These are phyloP conservation scores for Antechinus stuartii DNA, from an alignment of 2,113 vertebrate genomes.

Conservation along the genomic window DNA sequence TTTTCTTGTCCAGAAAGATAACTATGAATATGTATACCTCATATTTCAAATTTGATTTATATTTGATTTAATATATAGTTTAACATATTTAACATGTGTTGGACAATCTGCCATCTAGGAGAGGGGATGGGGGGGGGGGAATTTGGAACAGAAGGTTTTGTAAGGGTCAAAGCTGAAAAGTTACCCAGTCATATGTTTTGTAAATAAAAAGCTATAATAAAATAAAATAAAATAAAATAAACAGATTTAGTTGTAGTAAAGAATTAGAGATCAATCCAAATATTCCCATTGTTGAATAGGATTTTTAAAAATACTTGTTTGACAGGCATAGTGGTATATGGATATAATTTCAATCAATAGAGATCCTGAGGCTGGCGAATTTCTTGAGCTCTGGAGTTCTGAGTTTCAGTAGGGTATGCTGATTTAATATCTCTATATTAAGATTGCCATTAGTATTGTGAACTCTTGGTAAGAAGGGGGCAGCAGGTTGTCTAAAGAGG, in stretches of 20 bases:
- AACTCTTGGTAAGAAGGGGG: neutral
- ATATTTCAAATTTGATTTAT: too few species aligned
- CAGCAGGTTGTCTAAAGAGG: neutral
- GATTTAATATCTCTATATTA: neutral
- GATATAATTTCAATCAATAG: neutral
- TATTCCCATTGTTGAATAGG: slow-evolving; percentile 25
- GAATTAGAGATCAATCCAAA: slow-evolving; percentile 26
- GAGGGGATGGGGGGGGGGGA: too few species aligned
- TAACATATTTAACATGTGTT: too few species aligned
- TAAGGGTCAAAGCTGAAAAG: too few species aligned
- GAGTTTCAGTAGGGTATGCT: neutral
- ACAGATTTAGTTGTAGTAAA: slow-evolving; percentile 33
- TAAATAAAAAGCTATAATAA: too few species aligned
- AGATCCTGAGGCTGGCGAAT: neutral
- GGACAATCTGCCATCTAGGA: too few species aligned
- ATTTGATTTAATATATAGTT: too few species aligned
- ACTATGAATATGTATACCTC: too few species aligned
- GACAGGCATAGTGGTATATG: neutral
- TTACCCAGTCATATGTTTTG: too few species aligned
- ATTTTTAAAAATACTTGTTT: slow-evolving; percentile 34
- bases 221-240: too few species aligned
- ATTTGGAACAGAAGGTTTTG: too few species aligned
- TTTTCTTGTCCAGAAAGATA: too few species aligned
- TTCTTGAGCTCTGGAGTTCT: neutral
- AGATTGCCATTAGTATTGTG: neutral